Percentiles rank a stretch among this genome's conserved stretches.
phyloP scores from a whole-genome alignment of 2,888 invertebrate genomes.

The Oligia strigilis region DNA sequence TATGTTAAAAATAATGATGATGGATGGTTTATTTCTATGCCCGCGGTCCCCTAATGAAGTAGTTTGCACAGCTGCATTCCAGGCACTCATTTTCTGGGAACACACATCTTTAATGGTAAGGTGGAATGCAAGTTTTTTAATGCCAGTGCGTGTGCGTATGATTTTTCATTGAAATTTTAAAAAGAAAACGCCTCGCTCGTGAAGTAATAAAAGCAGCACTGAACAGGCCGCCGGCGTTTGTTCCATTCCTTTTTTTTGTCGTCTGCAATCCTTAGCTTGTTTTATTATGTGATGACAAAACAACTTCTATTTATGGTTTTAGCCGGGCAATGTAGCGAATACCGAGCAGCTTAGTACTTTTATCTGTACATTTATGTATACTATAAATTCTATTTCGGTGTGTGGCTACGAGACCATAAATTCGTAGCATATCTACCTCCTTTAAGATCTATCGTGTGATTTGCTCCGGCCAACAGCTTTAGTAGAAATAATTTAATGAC shows the following conservation, averaged over 20 bases:
- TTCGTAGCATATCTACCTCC: constrained; percentile 22
- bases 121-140: constrained; percentile 84
- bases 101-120: constrained; percentile 79
- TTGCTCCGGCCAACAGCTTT: constrained; percentile 9
- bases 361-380: constrained; percentile 58
- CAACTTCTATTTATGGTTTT: constrained; percentile 77
- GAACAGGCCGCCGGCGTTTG: constrained; percentile 76
- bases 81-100: constrained; percentile 85
- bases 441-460: constrained; percentile 42
- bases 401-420: constrained; percentile 47
- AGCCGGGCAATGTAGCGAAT: constrained; percentile 71
- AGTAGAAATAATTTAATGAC: neutral
- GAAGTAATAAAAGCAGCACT: constrained; percentile 79
- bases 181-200: constrained; percentile 78
- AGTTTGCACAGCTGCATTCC: constrained; percentile 84
- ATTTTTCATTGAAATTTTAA: constrained; percentile 88
- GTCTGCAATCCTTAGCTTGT: constrained; percentile 79
- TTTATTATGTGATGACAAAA: constrained; percentile 82
- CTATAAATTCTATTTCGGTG: constrained; percentile 59
- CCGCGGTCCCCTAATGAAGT: constrained; percentile 80
- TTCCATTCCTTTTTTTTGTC: constrained; percentile 77
- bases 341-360: constrained; percentile 63
- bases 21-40: constrained; percentile 57
- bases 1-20: constrained; percentile 32
- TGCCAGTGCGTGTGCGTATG: constrained; percentile 77